A percentile compares a stretch with the other conserved stretches of the same genome.
phyloP scores from a whole-genome alignment of 1,140 invertebrate species.

The Brachionus calyciflorus region DNA sequence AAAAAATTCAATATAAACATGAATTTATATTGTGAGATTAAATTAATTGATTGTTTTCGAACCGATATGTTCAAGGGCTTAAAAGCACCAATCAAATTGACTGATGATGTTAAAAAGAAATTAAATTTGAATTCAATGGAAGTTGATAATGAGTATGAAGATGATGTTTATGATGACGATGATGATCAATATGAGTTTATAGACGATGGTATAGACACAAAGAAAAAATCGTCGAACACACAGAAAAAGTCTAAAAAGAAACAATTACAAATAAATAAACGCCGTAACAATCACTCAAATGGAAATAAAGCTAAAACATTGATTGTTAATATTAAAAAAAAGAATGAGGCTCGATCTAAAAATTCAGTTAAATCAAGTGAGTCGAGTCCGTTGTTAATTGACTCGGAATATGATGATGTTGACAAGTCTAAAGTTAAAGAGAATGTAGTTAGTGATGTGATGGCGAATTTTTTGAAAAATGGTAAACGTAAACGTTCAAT shows the following conservation, averaged over 20 bases:
- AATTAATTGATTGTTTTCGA: conserved; percentile 29
- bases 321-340: too few relatives aligned
- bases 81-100: conserved; percentile 3
- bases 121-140: background rate
- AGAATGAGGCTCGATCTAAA: too few relatives aligned
- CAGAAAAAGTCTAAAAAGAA: background rate
- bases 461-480: background rate
- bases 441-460: background rate
- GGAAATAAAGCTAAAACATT: too few relatives aligned
- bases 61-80: background rate
- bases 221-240: background rate
- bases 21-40: conserved; percentile 25
- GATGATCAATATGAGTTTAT: background rate
- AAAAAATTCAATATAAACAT: conserved; percentile 1
- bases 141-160: background rate
- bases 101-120: background rate
- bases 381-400: too few relatives aligned
- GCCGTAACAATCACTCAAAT: too few relatives aligned
- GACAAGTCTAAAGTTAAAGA: background rate
- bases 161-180: conserved; percentile 13
- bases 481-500: background rate
- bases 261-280: too few relatives aligned
- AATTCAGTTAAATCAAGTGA: too few relatives aligned
- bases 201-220: background rate
- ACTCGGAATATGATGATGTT: background rate